Base-by-base conservation (phyloP, 1,140 invertebrate genomes). In the Andrena cerasifolii region DNA sequence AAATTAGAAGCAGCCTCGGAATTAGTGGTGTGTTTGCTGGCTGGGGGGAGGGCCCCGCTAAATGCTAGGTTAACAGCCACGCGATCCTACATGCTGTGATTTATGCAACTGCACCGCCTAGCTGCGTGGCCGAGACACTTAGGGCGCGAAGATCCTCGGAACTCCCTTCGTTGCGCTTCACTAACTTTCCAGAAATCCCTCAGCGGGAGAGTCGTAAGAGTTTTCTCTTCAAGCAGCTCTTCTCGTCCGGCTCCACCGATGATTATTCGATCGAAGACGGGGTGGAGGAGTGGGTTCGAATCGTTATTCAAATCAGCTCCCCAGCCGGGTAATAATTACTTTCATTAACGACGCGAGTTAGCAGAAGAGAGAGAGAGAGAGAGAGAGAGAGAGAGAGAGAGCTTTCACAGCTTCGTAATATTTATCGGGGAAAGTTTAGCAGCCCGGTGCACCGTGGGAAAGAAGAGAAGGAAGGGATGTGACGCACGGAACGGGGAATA, bases 361-460 rank as follows among this genome's bases (percentile, higher is more conserved):
- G 43, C n/a, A 12, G 33, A 12, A 5, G 8, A 31, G 45, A 67
- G 65, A 61, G 40, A 7, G 7, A n/a, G n/a, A n/a, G n/a, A n/a
- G 7, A 2, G 14, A 40, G 33, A 63, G 18, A 31, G 10, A 26
- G 8, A 26, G 28, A 26, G 47, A 6, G 14, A 3, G 53, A 14
- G 45, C 62, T 80, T 71, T 49, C n/a, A 40, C 40, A 40, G 21
- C n/a, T 26, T 7, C n/a, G 47, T 36, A 45, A 81, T 81, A 81
- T 82, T 82, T 82, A 82, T 82, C 10, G 59, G n/a, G 10, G 40
- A 82, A 82, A 82, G 72, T 82, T 82, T 28, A 31, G 31, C 24
- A 59, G n/a, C 12, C 45, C 45, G 18, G 31, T n/a, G 21, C 18
- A n/a, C n/a, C n/a, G n/a, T n/a, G n/a, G 28, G 16, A 5, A 3